These are phyloP conservation scores for Trematomus bernacchii DNA, from an alignment of 2,797 vertebrate genomes.

Conservation along the genomic window DNA sequence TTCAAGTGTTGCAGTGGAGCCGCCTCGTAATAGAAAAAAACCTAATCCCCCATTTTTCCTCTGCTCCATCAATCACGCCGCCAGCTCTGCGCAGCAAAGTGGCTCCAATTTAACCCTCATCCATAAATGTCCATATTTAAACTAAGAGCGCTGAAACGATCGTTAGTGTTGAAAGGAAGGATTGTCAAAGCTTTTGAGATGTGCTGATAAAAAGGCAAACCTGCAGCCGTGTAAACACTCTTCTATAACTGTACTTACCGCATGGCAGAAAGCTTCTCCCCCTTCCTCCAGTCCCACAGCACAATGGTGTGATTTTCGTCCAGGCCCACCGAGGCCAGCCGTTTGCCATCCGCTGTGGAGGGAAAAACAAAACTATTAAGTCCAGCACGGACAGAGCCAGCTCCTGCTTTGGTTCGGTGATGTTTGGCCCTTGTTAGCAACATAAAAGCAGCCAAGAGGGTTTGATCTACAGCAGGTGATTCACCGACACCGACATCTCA, in stretches of 20 bases:
- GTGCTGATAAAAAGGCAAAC: slow-evolving; percentile 12
- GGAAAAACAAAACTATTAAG: slow-evolving; percentile 49
- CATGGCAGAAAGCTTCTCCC: slow-evolving; percentile 95
- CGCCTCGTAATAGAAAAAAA: slow-evolving; percentile 65
- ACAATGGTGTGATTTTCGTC: slow-evolving; percentile 96
- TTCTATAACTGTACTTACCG: slow-evolving; percentile 82
- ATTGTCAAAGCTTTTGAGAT: slow-evolving; percentile 35
- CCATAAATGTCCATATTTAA: slow-evolving; percentile 74
- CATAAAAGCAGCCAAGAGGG: slow-evolving; percentile 59
- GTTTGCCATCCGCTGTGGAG: slow-evolving; percentile 93
- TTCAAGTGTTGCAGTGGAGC: slow-evolving; percentile 57
- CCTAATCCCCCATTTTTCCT: slow-evolving; percentile 55
- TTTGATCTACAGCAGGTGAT: slow-evolving; percentile 68
- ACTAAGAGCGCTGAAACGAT: slow-evolving; percentile 42
- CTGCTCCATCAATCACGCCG: slow-evolving; percentile 67
- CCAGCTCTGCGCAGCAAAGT: slow-evolving; percentile 48
- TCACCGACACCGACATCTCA: slow-evolving; percentile 54
- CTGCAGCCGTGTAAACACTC: slow-evolving; percentile 12
- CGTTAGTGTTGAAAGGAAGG: slow-evolving; percentile 34
- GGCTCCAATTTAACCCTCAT: slow-evolving; percentile 69
- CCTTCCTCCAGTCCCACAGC: slow-evolving; percentile 99
- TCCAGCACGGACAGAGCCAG: slow-evolving; percentile 30
- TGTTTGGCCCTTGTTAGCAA: slow-evolving; percentile 59
- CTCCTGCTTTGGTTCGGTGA: slow-evolving; percentile 37
- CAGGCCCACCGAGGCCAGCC: slow-evolving; percentile 95